Base-by-base conservation (phyloP, 92 coral and sea anemone species). In the Phenganax subtilis region DNA sequence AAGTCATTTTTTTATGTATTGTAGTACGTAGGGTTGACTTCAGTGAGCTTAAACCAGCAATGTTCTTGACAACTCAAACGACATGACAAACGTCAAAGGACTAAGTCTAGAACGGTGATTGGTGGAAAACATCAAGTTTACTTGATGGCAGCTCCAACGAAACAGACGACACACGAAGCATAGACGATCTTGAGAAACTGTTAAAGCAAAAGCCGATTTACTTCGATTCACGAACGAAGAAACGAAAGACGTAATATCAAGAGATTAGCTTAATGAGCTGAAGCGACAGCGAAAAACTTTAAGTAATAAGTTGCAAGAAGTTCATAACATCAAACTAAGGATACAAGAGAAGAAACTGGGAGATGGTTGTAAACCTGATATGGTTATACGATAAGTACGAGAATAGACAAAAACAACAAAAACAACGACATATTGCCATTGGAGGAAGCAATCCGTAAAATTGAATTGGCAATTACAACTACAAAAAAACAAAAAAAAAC, bases 291-390 rank as follows among this genome's bases (percentile, higher is more conserved):
- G 37, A 16, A 68, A 81, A 73, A 81, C 85, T 6, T 81, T 81
- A 25, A 54, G 69, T 12, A 15, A 71, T 6, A 69, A 69, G 52
- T 69, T 70, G 51, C 60, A 71, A 7, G 85, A 81, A 25, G 77
- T 81, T 16, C 85, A 81, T 54, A 77, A 51, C 14, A 47, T 81
- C 20, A 81, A 81, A 54, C 1, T 81, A 55, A 30, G 78, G 10
- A 64, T 81, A 31, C 85, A 81, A 60, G 85, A 81, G 57, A 57
- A 57, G 85, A 81, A 81, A 9, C 69, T 81, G 14, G 85, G 62
- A 71, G 77, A 69, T 55, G 76, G 77, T 5, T 25, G 29, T 10
- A 60, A 54, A 61, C n/a, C 86, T 20, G 25, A 20, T 20, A 20
- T 20, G 25, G 25, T 20, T 20, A 20, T 20, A 44, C 72, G 57